Conservation (phyloP, 2,113 vertebrate species). For the Caranx melampygus region DNA sequence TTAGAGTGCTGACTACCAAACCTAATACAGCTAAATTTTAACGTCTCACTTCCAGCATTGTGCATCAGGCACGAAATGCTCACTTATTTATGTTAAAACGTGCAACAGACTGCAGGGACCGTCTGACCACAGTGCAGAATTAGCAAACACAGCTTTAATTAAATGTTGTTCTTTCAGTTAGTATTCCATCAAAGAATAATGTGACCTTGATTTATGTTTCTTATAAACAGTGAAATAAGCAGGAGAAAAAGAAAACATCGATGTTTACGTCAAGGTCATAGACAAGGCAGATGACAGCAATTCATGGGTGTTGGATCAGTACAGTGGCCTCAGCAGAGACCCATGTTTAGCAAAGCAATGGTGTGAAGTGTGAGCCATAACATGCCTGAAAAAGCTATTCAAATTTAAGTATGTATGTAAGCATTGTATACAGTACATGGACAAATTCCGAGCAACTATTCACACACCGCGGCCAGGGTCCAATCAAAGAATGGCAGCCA, state of each 20-base stretch:
- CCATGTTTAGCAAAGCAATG: constrained; percentile 7
- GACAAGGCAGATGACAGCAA: constrained; percentile 6
- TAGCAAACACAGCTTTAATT: background rate
- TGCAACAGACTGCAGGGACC: constrained; percentile 1
- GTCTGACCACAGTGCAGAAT: background rate
- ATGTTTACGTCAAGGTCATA: background rate
- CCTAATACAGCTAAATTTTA: background rate
- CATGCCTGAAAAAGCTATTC: constrained; percentile 16
- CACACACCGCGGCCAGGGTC: background rate
- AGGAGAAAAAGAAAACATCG: background rate
- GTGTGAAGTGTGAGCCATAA: constrained; percentile 5
- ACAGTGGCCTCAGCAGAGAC: background rate
- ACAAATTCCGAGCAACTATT: background rate
- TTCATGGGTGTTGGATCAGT: constrained; percentile 21
- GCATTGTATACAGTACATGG: too few species aligned
- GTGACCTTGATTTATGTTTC: background rate
- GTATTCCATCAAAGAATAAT: constrained; percentile 8
- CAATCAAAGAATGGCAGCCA: background rate
- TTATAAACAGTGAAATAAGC: constrained; percentile 1
- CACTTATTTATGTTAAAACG: background rate
- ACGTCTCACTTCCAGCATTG: background rate
- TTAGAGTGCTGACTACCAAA: background rate
- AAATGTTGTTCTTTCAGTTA: constrained; percentile 1
- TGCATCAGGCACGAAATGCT: background rate
- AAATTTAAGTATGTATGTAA: background rate